Evolutionary conservation across 2,113 vertebrate species (phyloP), one percentile per base, ranked within the genome.

Genomic region (Centrocercus urophasianus): DNA sequence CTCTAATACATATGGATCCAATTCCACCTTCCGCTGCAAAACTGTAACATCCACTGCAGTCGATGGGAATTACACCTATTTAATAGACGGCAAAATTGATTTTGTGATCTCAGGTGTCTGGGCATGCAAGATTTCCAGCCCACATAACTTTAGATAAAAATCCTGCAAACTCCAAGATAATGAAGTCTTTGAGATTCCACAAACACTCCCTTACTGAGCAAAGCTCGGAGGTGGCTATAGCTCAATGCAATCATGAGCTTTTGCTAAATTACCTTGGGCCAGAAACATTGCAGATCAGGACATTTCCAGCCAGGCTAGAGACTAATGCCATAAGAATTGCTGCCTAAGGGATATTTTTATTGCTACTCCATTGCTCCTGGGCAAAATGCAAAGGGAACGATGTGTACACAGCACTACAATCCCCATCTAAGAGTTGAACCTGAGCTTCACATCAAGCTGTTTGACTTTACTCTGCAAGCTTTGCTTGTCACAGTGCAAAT

Each of bases 41-140:
- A 95, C 4, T 34, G 69, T 72, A 84, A 75, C 61, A 61, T 86
- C 54, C 80, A 60, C 65, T 50, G 69, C 70, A 88, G 85, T 72
- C 43, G 14, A 93, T 82, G 80, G 54, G 90, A 95, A 96, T 96
- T 93, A 95, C 83, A 91, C 76, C 80, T 91, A 81, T 95, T 95
- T 91, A 94, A 95, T 81, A 94, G 91, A 90, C 13, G 20, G 65
- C 17, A 14, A 4, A 91, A 96, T 90, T 86, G 90, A 96, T 96
- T 95, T 94, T 90, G 88, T 82, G 90, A 90, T 94, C 80, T 82
- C 73, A 54, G 40, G 3, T 73, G 93, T 59, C 91, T 14, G 11
- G 76, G 19, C 69, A 45, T 69, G 80, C 91, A 95, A 81, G 86
- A 94, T 92, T 95, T 95, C 74, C 83, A 95, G 63, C 79, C 73